Evolutionary conservation across 2,888 invertebrate genomes (phyloP).

Genomic region (Parapristionchus giblindavisi): DNA sequence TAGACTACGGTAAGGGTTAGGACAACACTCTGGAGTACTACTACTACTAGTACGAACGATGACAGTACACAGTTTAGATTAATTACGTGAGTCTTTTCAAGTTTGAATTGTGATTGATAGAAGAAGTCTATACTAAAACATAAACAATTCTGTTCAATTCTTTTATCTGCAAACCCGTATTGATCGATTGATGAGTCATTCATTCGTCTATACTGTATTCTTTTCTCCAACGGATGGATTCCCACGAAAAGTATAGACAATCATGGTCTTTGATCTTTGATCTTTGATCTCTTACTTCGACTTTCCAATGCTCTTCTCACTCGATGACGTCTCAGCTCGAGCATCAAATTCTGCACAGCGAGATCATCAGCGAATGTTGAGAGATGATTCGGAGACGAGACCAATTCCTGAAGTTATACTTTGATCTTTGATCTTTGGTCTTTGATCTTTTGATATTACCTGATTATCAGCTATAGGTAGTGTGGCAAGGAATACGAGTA

Average conservation of each 20-base stretch:
- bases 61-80: too few relatives aligned
- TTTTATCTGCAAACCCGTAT: too few relatives aligned
- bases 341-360: constrained; percentile 36
- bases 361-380: constrained; percentile 36
- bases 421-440: constrained; percentile 13
- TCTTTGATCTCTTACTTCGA: constrained; percentile 30
- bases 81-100: too few relatives aligned
- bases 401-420: constrained; percentile 28
- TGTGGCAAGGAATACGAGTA: constrained; percentile 6
- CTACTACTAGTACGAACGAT: too few relatives aligned
- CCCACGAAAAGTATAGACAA: not conserved
- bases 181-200: too few relatives aligned
- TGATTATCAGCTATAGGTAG: constrained; percentile 16
- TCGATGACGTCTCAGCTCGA: constrained; percentile 29
- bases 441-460: too few relatives aligned
- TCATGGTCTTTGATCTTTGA: constrained; percentile 1
- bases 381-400: constrained; percentile 19
- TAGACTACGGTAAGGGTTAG: not conserved
- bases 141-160: too few relatives aligned
- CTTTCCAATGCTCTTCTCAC: constrained; percentile 23
- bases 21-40: too few relatives aligned
- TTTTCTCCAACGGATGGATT: constrained; percentile 5
- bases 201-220: too few relatives aligned
- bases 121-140: too few relatives aligned
- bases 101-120: too few relatives aligned